These are phyloP conservation scores for Sus scrofa DNA, from an alignment of 2,113 vertebrate genomes.

Conservation along the genomic window T2T-Sscrofa CM000814.6:72382501-72383000, in stretches of 20 bases:
- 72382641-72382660: neutral
- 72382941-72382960: neutral
- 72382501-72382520: too few relatives aligned
- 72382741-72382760: too few relatives aligned
- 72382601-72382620: neutral
- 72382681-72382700: too few relatives aligned
- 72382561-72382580: neutral
- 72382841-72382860: neutral
- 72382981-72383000: neutral
- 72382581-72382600: neutral
- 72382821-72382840: neutral
- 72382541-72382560: rapidly evolving
- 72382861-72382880: neutral
- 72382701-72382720: too few relatives aligned
- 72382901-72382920: neutral
- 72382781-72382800: too few relatives aligned
- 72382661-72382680: neutral
- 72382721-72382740: too few relatives aligned
- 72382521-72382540: too few relatives aligned
- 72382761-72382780: too few relatives aligned
- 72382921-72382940: neutral
- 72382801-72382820: too few relatives aligned
- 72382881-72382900: neutral
- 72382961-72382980: rapidly evolving
- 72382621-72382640: neutral